A percentile compares a stretch with the other conserved stretches of the same genome.
phyloP scores from a whole-genome alignment of 2,888 invertebrate species.

The Drosophila antonietae region DNA sequence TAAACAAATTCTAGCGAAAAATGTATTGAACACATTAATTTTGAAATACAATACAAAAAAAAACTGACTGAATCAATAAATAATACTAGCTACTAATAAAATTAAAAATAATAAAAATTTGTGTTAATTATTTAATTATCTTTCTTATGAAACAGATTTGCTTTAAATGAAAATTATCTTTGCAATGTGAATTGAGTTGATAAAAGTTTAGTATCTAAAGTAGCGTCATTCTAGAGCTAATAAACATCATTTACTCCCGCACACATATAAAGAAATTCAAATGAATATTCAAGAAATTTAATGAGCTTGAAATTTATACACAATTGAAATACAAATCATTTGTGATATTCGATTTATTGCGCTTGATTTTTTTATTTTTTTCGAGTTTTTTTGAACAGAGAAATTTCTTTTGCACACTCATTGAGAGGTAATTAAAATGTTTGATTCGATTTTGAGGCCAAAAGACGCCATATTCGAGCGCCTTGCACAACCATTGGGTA shows the following conservation, averaged over 20 bases:
- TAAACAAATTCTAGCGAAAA: background rate
- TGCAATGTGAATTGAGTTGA: background rate
- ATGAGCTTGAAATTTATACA: conserved; percentile 64
- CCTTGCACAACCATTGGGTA: conserved; percentile 37
- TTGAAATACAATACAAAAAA: background rate
- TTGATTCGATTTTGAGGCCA: conserved; percentile 56
- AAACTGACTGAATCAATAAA: background rate
- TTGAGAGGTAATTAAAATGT: conserved; percentile 84
- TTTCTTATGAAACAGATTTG: background rate
- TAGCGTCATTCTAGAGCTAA: background rate
- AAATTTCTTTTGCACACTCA: conserved; percentile 80
- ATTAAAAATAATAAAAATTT: background rate
- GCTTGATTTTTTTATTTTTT: conserved; percentile 2
- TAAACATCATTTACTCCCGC: conserved; percentile 17
- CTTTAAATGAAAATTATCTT: background rate
- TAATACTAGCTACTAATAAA: background rate
- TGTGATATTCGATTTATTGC: conserved; percentile 30
- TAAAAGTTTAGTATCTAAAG: background rate
- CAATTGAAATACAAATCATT: conserved; percentile 57
- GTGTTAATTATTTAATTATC: background rate
- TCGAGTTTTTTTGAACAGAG: conserved; percentile 27
- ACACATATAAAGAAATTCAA: conserved; percentile 14
- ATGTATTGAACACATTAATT: conserved; percentile 19
- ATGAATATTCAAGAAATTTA: conserved; percentile 51
- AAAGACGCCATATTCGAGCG: conserved; percentile 64